Base-by-base conservation (phyloP, 2,113 vertebrate species). In the Tilapia sparmanii region DNA sequence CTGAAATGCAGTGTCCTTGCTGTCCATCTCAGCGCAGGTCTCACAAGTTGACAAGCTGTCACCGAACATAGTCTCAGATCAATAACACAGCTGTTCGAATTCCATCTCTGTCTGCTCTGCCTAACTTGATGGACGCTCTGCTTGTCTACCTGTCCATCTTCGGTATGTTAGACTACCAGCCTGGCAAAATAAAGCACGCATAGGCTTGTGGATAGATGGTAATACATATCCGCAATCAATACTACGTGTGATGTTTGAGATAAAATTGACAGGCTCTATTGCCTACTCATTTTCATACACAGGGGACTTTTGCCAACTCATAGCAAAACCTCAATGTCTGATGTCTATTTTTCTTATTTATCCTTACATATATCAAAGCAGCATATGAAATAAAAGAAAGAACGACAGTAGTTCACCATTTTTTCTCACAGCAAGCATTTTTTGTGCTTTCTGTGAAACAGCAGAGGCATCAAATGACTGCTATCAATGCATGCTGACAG, bases 31-130 rank as follows among this genome's bases (percentile, higher is more conserved):
- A 55, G 66, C 24, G 38, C 86, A 29, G 81, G 50, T 83, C 84
- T 81, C 84, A 31, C 61, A 24, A 47, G 87, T 40, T 86, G 84
- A 85, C 89, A 87, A 42, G 54, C 76, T 88, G 83, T 71, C 89
- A 73, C 53, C 42, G 2, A 76, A 53, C 47, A 29, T 40, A 12
- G 82, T 82, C 79, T 63, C 26, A 13, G 33, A 91, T 91, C 88
- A 84, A 90, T 92, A 87, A 80, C 68, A 18, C 90, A 79, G 83
- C 81, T 53, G 86, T 89, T 57, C 66, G 42, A 80, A 38, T 84
- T 87, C 73, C 81, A 19, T 86, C 86, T 80, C 61, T 71, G 82
- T 86, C 87, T n/a, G 55, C 31, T n/a, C 19, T 6, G 61, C 29
- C 82, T 6, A 3, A 61, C 8, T 38, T 87, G 92, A 90, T 80